phyloP scores from a whole-genome alignment of 1,140 invertebrate genomes.

The Hyposmocoma kahamanoa region DNA sequence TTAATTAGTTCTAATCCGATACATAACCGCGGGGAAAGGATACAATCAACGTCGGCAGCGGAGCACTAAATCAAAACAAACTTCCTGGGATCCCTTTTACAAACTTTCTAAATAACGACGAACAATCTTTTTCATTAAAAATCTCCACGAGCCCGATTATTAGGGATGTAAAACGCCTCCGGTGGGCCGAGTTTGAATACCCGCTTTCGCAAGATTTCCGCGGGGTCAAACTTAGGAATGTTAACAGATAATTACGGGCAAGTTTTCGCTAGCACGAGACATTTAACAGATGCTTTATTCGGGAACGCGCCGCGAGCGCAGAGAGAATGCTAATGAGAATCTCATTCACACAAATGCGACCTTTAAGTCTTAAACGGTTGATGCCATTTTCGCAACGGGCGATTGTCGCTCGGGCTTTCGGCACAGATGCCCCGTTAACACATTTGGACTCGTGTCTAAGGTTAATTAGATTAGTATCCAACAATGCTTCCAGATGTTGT shows the following conservation, averaged over 20 bases:
- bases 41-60: conserved; percentile 47
- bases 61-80: conserved; percentile 69
- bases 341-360: neutral
- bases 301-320: conserved; percentile 57
- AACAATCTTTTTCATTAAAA: conserved; percentile 72
- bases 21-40: conserved; percentile 55
- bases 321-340: conserved; percentile 66
- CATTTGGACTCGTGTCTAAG: conserved; percentile 67
- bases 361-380: neutral
- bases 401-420: conserved; percentile 22
- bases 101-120: conserved; percentile 66
- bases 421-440: conserved; percentile 60
- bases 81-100: conserved; percentile 61
- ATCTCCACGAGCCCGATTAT: conserved; percentile 67
- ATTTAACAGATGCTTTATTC: conserved; percentile 72
- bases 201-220: conserved; percentile 56
- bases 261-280: conserved; percentile 70
- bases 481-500: conserved; percentile 40
- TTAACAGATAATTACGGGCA: conserved; percentile 72
- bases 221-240: conserved; percentile 69
- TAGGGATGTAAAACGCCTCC: conserved; percentile 63
- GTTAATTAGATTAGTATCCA: conserved; percentile 66
- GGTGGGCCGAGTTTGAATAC: conserved; percentile 46
- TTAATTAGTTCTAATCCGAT: conserved; percentile 60
- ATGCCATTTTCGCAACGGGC: neutral